A percentile compares a stretch with the other conserved stretches of the same genome.
Evolutionary conservation across 2,888 invertebrate genomes (phyloP).

Genomic region (Andrena marginata): DNA sequence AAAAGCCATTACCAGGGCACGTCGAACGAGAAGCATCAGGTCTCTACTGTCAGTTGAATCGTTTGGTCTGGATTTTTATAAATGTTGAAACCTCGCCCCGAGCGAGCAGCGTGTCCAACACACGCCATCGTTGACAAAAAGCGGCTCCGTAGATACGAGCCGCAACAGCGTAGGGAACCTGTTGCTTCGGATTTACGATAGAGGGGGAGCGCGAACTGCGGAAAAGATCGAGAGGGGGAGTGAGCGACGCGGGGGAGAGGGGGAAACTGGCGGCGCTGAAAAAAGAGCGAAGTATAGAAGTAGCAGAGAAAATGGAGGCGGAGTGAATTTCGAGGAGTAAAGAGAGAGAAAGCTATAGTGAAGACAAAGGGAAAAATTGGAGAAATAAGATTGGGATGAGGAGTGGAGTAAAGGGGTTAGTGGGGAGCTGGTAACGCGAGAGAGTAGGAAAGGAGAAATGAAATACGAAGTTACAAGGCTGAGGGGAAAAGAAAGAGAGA

Average conservation of each 20-base stretch:
- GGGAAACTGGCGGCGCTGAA: conserved; percentile 18
- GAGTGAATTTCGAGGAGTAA: background rate
- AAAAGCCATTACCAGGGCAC: background rate
- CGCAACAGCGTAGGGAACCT: conserved; percentile 77
- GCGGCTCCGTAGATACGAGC: conserved; percentile 64
- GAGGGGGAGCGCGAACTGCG: conserved; percentile 56
- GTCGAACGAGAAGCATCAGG: conserved; percentile 28
- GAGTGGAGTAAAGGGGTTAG: background rate
- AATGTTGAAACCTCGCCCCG: conserved; percentile 70
- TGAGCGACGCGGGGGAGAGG: background rate
- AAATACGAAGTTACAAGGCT: background rate
- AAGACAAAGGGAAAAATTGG: conserved; percentile 9
- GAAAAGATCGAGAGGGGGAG: conserved; percentile 32
- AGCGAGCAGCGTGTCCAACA: conserved; percentile 44
- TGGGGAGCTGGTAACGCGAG: background rate
- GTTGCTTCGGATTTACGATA: conserved; percentile 76
- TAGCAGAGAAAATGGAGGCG: background rate
- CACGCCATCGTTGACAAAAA: conserved; percentile 63
- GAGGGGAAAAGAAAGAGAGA: conserved; percentile 20
- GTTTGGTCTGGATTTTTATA: conserved; percentile 63
- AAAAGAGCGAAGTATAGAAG: background rate
- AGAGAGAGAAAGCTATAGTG: background rate
- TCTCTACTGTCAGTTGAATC: conserved; percentile 38
- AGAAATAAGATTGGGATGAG: conserved; percentile 17
- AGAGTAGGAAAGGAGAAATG: conserved; percentile 6